Percentiles rank a stretch among this genome's conserved stretches.
Conservation (phyloP, 1,140 invertebrate species). For the Magallana angulata region DNA sequence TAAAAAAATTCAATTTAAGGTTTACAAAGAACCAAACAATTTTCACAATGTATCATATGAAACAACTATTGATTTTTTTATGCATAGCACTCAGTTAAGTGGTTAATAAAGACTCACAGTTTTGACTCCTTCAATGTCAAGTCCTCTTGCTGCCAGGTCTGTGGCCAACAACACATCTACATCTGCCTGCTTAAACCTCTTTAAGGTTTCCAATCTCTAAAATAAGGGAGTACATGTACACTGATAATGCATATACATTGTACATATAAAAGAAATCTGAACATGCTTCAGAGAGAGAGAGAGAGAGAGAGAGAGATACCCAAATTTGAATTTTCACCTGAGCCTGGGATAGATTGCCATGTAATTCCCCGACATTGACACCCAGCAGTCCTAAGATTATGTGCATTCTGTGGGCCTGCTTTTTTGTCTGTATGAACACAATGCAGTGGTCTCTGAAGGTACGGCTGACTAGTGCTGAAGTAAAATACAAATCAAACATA, state of each 20-base stretch:
- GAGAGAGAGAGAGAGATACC: not conserved
- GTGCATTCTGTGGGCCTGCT: constrained; percentile 94
- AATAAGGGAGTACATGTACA: not conserved
- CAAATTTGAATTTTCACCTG: constrained; percentile 68
- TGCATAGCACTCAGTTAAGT: not conserved
- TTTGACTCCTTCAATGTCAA: constrained; percentile 97
- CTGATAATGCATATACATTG: too few species aligned
- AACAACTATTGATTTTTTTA: too few species aligned
- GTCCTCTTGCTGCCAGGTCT: constrained; percentile 96
- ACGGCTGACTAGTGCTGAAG: constrained; percentile 90
- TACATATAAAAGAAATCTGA: too few species aligned
- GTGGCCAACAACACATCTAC: constrained; percentile 96
- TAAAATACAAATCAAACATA: not conserved
- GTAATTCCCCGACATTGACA: constrained; percentile 92
- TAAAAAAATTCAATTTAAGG: not conserved
- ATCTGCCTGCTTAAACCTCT: constrained; percentile 92
- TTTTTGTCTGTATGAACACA: constrained; percentile 97
- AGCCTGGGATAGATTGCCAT: constrained; percentile 96
- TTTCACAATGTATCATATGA: too few species aligned
- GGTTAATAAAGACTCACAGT: constrained; percentile 83
- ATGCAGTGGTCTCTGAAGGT: constrained; percentile 96
- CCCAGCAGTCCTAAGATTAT: constrained; percentile 94
- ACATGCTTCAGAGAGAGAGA: not conserved
- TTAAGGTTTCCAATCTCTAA: constrained; percentile 92
- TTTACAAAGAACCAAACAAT: too few species aligned